Evolutionary conservation across 2,797 vertebrate genomes (phyloP).

Genomic region (Corythornis leucogaster): DNA sequence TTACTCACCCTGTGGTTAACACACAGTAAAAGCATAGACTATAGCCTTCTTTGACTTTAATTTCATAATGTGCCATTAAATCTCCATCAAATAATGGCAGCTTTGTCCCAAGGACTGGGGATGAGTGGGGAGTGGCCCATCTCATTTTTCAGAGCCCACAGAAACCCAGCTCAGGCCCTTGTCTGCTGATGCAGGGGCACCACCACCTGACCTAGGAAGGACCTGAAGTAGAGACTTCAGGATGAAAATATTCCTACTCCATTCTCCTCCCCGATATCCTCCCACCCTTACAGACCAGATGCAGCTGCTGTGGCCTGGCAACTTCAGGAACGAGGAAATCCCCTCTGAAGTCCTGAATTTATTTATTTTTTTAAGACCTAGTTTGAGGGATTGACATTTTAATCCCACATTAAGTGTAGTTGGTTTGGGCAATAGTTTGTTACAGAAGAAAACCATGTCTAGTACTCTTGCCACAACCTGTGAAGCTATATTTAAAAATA

Average conservation of each 20-base stretch:
- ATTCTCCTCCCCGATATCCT: not conserved
- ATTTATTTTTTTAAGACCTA: not conserved
- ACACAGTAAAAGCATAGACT: not conserved
- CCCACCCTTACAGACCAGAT: not conserved
- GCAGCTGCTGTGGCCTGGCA: not conserved
- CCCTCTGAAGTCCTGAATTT: not conserved
- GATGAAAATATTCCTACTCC: not conserved
- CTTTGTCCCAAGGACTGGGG: not conserved
- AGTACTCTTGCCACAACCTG: not conserved
- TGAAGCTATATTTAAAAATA: not conserved
- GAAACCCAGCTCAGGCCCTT: not conserved
- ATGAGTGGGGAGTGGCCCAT: not conserved
- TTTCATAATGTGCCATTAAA: slow-evolving; percentile 3
- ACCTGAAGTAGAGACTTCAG: not conserved
- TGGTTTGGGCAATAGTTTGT: not conserved
- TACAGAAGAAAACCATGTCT: not conserved
- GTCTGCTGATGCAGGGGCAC: not conserved
- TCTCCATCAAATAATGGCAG: slow-evolving; percentile 26
- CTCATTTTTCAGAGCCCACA: not conserved
- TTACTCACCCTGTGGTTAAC: slow-evolving; percentile 33
- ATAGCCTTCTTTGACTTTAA: not conserved
- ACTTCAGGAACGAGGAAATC: not conserved
- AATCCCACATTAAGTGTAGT: not conserved
- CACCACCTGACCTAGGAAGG: not conserved
- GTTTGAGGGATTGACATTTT: not conserved